Conservation (phyloP, 2,797 vertebrate species). For the Tadarida brasiliensis region DNA sequence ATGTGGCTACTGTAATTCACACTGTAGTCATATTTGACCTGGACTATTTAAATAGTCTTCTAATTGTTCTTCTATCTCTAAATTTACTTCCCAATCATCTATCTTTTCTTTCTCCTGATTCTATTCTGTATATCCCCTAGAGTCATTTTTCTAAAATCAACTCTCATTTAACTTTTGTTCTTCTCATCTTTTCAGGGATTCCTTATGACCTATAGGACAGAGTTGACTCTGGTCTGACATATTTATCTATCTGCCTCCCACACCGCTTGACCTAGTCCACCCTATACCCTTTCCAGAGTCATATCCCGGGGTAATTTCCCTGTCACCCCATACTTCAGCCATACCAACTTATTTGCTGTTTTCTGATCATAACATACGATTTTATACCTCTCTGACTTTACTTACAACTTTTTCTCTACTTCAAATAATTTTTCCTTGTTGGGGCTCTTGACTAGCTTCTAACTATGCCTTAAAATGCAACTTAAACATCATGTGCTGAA, state of each 20-base stretch:
- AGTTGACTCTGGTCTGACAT: not conserved
- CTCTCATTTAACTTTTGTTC: not conserved
- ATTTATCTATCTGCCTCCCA: not conserved
- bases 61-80: not conserved
- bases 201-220: not conserved
- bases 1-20: not conserved
- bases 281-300: not conserved
- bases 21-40: not conserved
- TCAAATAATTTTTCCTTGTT: not conserved
- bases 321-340: not conserved
- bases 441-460: not conserved
- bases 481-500: not conserved
- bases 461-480: not conserved
- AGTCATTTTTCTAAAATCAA: constrained; percentile 2
- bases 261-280: not conserved
- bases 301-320: not conserved
- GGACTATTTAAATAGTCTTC: not conserved
- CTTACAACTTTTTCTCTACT: not conserved
- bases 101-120: not conserved
- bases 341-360: not conserved
- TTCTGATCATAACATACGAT: not conserved
- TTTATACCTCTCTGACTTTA: not conserved
- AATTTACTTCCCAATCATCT: not conserved
- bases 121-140: not conserved
- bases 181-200: not conserved